These are phyloP conservation scores for Tonatia bakeri DNA, from an alignment of 2,113 vertebrate genomes.

Conservation along the genomic window DNA sequence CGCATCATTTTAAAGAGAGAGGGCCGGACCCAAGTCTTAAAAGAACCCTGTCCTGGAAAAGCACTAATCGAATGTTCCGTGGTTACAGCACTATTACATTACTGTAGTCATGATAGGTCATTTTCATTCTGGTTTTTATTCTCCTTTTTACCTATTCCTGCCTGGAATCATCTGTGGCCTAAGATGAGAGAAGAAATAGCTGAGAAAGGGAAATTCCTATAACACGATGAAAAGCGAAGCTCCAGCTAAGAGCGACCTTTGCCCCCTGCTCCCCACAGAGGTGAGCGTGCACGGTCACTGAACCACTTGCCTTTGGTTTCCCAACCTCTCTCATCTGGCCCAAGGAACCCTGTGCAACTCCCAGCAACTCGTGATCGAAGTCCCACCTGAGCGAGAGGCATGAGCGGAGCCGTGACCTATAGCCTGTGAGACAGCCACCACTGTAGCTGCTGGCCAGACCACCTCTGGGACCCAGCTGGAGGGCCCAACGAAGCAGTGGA, in stretches of 20 bases:
- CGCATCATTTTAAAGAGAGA: background rate
- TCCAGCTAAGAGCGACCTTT: background rate
- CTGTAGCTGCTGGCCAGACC: background rate
- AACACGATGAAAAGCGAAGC: background rate
- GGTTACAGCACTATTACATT: background rate
- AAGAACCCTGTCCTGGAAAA: background rate
- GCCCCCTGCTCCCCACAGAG: background rate
- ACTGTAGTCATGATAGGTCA: background rate
- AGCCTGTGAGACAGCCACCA: background rate
- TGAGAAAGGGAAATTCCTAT: slow-evolving; percentile 17
- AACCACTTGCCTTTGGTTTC: background rate
- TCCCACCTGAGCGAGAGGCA: slow-evolving; percentile 13
- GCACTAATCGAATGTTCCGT: background rate
- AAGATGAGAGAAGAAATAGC: background rate
- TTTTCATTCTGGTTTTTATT: background rate
- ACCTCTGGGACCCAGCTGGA: background rate
- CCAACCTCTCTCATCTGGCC: slow-evolving; percentile 30
- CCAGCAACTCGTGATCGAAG: background rate
- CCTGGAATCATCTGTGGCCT: background rate
- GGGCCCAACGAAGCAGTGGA: background rate
- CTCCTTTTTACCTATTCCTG: background rate
- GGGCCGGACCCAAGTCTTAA: background rate
- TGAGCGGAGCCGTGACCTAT: background rate
- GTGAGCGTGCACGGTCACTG: background rate
- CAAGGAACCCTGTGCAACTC: background rate